Percentiles rank a stretch among this genome's conserved stretches.
Conservation (phyloP, 2,888 invertebrate species). For the Drosophila nr. fundita region DNA sequence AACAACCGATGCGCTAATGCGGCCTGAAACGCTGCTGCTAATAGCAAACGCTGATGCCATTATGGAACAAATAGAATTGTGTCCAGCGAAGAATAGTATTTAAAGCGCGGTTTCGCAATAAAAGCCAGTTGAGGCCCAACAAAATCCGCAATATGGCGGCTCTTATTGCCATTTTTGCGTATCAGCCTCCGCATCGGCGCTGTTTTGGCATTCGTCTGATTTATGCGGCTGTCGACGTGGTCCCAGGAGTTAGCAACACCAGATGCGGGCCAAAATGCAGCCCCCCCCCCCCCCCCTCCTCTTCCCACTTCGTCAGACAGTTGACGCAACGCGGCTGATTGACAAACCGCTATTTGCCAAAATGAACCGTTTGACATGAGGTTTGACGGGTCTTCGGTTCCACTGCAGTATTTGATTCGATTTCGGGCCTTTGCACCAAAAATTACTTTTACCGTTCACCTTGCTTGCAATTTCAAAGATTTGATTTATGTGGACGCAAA, state of each 20-base stretch:
- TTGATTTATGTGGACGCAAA: slow-evolving; percentile 11
- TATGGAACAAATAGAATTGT: slow-evolving; percentile 48
- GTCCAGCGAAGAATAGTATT: slow-evolving; percentile 55
- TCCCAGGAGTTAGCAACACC: slow-evolving; percentile 27
- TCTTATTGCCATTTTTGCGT: slow-evolving; percentile 10
- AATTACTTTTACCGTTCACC: slow-evolving; percentile 30
- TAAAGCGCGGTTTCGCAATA: slow-evolving; percentile 58
- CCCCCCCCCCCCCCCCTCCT: no score
- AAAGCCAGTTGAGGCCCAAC: slow-evolving; percentile 46
- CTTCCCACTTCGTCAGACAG: background rate
- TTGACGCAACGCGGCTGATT: slow-evolving; percentile 61
- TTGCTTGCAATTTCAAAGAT: slow-evolving; percentile 40
- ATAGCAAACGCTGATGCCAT: slow-evolving; percentile 29
- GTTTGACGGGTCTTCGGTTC: slow-evolving; percentile 37
- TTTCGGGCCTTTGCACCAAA: slow-evolving; percentile 5
- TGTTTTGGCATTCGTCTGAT: slow-evolving; percentile 62
- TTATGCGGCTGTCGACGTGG: slow-evolving; percentile 69
- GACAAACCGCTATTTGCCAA: slow-evolving; percentile 76
- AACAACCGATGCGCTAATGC: slow-evolving; percentile 11
- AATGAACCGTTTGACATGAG: slow-evolving; percentile 73
- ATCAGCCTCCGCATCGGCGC: slow-evolving; percentile 28
- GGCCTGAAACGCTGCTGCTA: slow-evolving; percentile 27
- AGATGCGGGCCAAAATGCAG: slow-evolving; percentile 37
- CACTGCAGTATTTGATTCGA: slow-evolving; percentile 6
- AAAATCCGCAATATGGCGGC: slow-evolving; percentile 48